Evolutionary conservation across 2,888 invertebrate species (phyloP), one percentile per base, ranked within the genome.

Genomic region (Rambutsinella grinnellia): DNA sequence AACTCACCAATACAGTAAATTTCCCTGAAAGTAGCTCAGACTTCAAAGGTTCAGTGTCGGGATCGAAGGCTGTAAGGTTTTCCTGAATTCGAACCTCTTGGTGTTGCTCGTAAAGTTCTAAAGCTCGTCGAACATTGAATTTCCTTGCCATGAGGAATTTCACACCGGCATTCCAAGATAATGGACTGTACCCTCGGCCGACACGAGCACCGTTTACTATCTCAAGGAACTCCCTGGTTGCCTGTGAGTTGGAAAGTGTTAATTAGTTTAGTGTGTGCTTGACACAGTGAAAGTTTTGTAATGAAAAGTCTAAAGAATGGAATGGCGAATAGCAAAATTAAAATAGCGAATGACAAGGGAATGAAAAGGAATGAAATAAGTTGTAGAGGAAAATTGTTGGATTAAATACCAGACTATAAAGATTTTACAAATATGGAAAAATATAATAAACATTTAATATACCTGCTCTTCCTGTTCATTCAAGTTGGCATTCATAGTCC

Each of bases 11-110:
- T 86, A 98, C 93, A 83, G 97, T 97, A 88, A 98, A 97, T 90
- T 98, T 98, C 84, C 95, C 96, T 70, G 97, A 96, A 85, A 92
- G 91, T 79, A 98, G 88, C 89, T 98, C 98, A 46, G 92, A 91
- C 85, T 92, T 91, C 62, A 98, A 89, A 0, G 95, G 94, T 85
- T 95, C 94, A 85, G 91, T 90, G 83, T 90, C 90, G 2, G 96
- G 93, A 87, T 97, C 92, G 85, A 98, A 93, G 85, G 92, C 90
- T 81, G 90, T 91, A 79, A 98, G 90, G 63, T 95, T 94, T 88
- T 98, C 97, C 80, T 93, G 90, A 79, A 92, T 90, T 80, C 97
- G 90, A 58, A 94, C 96, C 68, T 92, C 91, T 88, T 97, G 95
- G 88, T 98, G 97, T 86, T 96, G 94, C 85, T 95, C 92, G 88